Evolutionary conservation across 2,113 vertebrate species (phyloP), one percentile per base, ranked within the genome.

Genomic region (Psittacus erithacus): DNA sequence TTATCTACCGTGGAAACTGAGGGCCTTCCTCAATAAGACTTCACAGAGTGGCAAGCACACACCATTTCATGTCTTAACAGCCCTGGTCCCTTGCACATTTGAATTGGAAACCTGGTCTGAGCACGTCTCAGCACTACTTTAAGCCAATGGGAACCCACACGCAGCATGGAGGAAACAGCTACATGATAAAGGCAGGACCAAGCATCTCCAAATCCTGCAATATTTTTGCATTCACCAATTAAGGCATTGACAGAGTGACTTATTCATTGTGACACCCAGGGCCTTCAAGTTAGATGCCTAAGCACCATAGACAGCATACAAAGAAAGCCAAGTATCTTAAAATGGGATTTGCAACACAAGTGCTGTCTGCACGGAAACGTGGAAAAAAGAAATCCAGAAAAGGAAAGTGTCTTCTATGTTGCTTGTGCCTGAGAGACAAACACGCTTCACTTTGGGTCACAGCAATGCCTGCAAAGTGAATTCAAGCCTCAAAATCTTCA

Each of bases 1-100:
- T 86, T 91, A 44, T 7, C 14, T 71, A 22, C 47, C 49, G 29
- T 74, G 91, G 85, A 94, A 96, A 95, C 86, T 79, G 73, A 91
- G 83, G 73, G 80, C 38, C 22, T 81, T 86, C 60, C 80, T 86
- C n/a, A 53, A 18, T 10, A 52, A 84, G 8, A 13, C 25, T 75
- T 78, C 10, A 47, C 13, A 25, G 20, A 35, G 33, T 18, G 8
- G n/a, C 50, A 76, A 87, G 31, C 2, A 2, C 29, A 44, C 44
- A 59, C 17, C 13, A 38, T 31, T 67, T 63, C 19, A 27, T 12
- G 4, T 35, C 46, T 70, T 41, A 62, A 65, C 13, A 84, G 41
- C 20, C 31, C 39, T 49, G 12, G 17, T n/a, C 31, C 27, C 57
- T 88, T 41, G 7, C 10, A 73, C 41, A 23, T 69, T 77, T 63